Base-by-base conservation (phyloP, 2,113 vertebrate genomes). In the Connochaetes taurinus region DNA sequence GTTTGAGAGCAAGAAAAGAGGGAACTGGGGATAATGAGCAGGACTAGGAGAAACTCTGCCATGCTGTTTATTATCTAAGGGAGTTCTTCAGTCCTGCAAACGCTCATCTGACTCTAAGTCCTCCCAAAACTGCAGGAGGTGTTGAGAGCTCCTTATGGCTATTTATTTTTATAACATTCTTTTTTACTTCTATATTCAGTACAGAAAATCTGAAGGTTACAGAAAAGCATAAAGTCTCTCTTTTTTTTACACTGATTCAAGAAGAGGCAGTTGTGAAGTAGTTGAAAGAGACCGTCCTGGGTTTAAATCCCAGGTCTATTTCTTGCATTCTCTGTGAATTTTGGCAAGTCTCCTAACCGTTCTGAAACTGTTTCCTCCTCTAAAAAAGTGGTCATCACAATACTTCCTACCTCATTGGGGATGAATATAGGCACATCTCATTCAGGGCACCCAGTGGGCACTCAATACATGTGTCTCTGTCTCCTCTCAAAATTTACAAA, bases 171-270 rank as follows among this genome's bases (percentile, higher is more conserved):
- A 19, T 78, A 62, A 43, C 29, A 67, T 93, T 76, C 92, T 83
- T 85, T 76, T 33, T 27, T 78, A 87, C 5, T 55, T 81, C 43
- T 80, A 58, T 71, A 85, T 94, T 94, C 83, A 91, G 12, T 84
- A 93, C 15, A 93, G 76, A 94, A 91, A 96, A 96, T 53, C 6
- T 89, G 84, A 94, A 94, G 55, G 78, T 45, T 76, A 91, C 16
- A 74, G 55, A 93, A 71, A 88, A 87, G 36, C 29, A 88, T 55
- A 80, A 50, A 57, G 7, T 74, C 36, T 95, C 36, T 83, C 12
- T 93, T 21, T 40, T 93, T 82, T 45, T 45, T 9, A 78, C 29
- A 29, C n/a, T 57, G 50, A 91, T 84, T 84, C 83, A 95, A 78
- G 52, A 89, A 90, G 55, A 91, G 55, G 23, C 74, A 82, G 43